phyloP scores from a whole-genome alignment of 2,113 vertebrate genomes.

The Cebus imitator region DNA sequence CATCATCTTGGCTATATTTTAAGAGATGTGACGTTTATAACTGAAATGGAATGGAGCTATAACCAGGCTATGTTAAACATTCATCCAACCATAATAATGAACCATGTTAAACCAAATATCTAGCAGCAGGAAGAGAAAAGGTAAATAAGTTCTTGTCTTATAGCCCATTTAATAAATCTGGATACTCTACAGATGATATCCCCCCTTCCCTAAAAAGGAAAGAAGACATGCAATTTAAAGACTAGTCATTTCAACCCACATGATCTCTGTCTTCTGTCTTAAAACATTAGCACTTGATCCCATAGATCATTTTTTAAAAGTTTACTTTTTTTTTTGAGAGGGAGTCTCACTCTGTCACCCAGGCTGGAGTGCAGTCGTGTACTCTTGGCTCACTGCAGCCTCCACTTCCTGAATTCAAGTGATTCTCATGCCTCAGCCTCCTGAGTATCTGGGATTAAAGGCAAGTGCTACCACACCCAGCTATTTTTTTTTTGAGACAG shows the following conservation, averaged over 20 bases:
- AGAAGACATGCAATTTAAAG: not conserved
- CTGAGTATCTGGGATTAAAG: not conserved
- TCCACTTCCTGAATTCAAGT: not conserved
- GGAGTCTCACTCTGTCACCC: not conserved
- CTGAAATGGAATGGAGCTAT: not conserved
- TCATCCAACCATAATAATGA: not conserved
- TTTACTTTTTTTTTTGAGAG: not conserved
- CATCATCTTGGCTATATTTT: not conserved
- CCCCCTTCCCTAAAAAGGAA: not conserved
- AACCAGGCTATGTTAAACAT: not conserved
- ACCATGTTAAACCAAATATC: not conserved
- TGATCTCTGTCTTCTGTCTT: not conserved
- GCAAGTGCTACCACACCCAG: not conserved
- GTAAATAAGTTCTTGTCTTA: not conserved
- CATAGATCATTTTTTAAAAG: not conserved
- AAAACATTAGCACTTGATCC: not conserved
- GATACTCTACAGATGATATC: not conserved
- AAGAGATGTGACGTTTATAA: not conserved
- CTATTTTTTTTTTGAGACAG: not conserved
- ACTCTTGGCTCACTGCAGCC: not conserved
- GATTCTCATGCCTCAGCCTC: not conserved
- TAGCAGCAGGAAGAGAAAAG: not conserved
- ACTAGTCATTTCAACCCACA: not conserved
- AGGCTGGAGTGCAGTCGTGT: not conserved
- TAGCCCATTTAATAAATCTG: not conserved